Conservation (phyloP, 2,797 vertebrate species). For the Premnoplex brunnescens region DNA sequence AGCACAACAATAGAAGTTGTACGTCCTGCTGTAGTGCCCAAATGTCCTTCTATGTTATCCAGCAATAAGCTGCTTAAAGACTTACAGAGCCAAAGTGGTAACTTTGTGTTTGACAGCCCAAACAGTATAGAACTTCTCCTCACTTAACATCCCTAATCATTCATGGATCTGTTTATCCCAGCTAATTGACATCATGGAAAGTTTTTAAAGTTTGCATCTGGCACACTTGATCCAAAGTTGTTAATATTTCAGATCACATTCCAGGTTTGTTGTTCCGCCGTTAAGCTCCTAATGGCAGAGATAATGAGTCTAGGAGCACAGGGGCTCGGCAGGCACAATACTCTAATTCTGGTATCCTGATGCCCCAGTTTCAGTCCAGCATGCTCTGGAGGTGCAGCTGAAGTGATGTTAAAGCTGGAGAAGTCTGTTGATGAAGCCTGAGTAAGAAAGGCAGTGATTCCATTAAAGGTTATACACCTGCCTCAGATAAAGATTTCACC, state of each 20-base stretch:
- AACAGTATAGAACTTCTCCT: background rate
- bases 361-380: background rate
- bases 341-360: background rate
- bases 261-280: rapidly evolving
- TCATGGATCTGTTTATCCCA: background rate
- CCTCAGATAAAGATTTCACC: background rate
- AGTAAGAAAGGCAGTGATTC: background rate
- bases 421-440: background rate
- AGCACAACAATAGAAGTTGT: background rate
- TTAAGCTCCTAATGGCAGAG: background rate
- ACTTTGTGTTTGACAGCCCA: background rate
- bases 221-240: background rate
- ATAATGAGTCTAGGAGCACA: background rate
- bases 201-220: background rate
- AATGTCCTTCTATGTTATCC: background rate
- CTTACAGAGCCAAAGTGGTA: background rate
- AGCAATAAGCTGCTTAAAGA: background rate
- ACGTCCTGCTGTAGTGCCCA: background rate
- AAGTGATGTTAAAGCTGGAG: background rate
- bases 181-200: background rate
- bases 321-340: background rate
- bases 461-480: background rate
- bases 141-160: background rate
- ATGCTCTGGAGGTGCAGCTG: background rate
- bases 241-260: background rate